These are phyloP conservation scores for Mormyrops attenuatus DNA, from an alignment of 2,797 vertebrate genomes.

Conservation along the genomic window DNA sequence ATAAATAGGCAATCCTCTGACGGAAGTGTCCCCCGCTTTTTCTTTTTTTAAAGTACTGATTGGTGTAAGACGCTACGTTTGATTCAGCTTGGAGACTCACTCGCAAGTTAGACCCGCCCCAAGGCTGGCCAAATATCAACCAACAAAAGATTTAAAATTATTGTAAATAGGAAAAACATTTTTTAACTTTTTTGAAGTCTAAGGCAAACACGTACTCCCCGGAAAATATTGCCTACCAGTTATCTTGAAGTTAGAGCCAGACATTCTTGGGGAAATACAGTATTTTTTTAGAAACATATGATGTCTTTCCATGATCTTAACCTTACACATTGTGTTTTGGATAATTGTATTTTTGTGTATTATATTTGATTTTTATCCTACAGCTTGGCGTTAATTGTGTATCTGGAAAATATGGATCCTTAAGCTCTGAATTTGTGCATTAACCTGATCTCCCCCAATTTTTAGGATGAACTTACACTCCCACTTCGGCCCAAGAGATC, in stretches of 20 bases:
- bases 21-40: conserved; percentile 14
- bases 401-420: neutral
- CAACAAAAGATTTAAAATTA: neutral
- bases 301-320: neutral
- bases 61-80: neutral
- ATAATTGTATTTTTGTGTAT: neutral
- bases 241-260: neutral
- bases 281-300: neutral
- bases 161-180: neutral
- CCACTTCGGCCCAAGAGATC: conserved; percentile 57
- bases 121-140: neutral
- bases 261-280: neutral
- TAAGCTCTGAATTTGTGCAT: neutral
- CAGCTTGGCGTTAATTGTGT: neutral
- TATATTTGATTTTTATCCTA: neutral
- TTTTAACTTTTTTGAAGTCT: neutral
- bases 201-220: neutral
- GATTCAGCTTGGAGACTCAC: neutral
- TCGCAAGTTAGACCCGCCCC: neutral
- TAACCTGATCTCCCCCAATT: too few species aligned
- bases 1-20: conserved; percentile 18
- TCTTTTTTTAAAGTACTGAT: neutral
- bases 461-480: conserved; percentile 66
- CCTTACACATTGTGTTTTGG: neutral
- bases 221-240: neutral